Evolutionary conservation across 2,888 invertebrate genomes (phyloP), one percentile per base, ranked within the genome.

Genomic region (Bombylius discolor): DNA sequence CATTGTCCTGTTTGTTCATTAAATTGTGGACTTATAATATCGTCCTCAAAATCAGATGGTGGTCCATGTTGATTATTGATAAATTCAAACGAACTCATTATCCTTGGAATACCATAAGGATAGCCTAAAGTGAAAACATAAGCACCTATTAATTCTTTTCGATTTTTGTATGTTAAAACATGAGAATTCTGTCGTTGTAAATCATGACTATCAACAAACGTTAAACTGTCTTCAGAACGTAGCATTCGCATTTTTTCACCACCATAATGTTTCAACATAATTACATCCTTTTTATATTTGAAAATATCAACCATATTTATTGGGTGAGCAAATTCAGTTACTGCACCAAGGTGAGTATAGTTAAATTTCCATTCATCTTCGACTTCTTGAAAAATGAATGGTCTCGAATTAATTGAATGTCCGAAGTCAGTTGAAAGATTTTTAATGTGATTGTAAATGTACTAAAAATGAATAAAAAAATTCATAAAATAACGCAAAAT

Each of bases 151-250:
- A 74, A 77, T 54, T 64, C 65, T 54, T 68, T 70, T 1, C 72
- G 56, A 8, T 63, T 59, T 55, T 72, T 70, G 64, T 73, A 66
- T 8, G 69, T 75, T n/a, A 76, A 64, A 57, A 74, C 72, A 49
- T 79, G 81, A 48, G 81, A 81, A 59, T 82, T 80, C 6, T 83
- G 83, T 66, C 92, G 77, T 68, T 90, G 89, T 66, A 85, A 88
- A 70, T 92, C 92, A 67, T 92, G 92, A 72, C 92, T 92, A 66
- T 90, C 89, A 52, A 90, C 80, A 67, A 89, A 89, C 13, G 83
- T 80, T 0, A 89, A 65, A 5, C 86, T 79, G 56, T 81, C 79
- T 0, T 62, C 65, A 1, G 77, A 76, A 32, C 78, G 71, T 0
- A 84, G 64, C n/a, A 87, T 75, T 47, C 76, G 77, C 85, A 86